A percentile compares a stretch with the other conserved stretches of the same genome.
phyloP scores from a whole-genome alignment of 2,113 vertebrate species.

The Sorex araneus region DNA sequence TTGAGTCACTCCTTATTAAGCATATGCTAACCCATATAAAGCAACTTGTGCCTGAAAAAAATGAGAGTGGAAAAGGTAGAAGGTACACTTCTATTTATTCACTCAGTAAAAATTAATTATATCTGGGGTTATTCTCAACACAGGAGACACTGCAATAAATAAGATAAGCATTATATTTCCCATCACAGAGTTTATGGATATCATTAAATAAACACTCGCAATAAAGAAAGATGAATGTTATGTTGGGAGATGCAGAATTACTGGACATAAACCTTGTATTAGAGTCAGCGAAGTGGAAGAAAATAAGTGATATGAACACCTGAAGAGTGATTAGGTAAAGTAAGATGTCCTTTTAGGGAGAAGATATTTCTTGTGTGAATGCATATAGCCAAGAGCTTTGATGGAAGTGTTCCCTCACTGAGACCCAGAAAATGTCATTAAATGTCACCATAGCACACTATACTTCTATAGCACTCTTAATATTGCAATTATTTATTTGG shows the following conservation, averaged over 20 bases:
- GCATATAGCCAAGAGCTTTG: not conserved
- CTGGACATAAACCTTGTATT: slow-evolving; percentile 1
- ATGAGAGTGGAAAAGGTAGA: not conserved
- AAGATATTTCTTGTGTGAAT: not conserved
- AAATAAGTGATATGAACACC: not conserved
- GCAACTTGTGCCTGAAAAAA: not conserved
- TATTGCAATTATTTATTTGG: slow-evolving; percentile 1
- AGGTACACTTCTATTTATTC: not conserved
- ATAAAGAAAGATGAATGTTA: not conserved
- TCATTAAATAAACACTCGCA: not conserved
- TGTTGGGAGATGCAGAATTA: not conserved
- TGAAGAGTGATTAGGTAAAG: not conserved
- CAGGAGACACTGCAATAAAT: not conserved
- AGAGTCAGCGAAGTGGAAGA: not conserved
- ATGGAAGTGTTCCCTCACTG: too few relatives aligned
- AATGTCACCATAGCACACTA: not conserved
- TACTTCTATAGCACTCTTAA: not conserved
- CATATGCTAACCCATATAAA: too few relatives aligned
- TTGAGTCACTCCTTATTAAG: not conserved
- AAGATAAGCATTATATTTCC: not conserved
- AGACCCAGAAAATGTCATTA: not conserved
- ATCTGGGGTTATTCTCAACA: not conserved
- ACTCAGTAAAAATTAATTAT: slow-evolving; percentile 12
- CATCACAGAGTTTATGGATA: not conserved
- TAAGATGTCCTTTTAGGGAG: not conserved